Base-by-base conservation (phyloP, 2,888 invertebrate genomes). In the Diadromus collaris region DNA sequence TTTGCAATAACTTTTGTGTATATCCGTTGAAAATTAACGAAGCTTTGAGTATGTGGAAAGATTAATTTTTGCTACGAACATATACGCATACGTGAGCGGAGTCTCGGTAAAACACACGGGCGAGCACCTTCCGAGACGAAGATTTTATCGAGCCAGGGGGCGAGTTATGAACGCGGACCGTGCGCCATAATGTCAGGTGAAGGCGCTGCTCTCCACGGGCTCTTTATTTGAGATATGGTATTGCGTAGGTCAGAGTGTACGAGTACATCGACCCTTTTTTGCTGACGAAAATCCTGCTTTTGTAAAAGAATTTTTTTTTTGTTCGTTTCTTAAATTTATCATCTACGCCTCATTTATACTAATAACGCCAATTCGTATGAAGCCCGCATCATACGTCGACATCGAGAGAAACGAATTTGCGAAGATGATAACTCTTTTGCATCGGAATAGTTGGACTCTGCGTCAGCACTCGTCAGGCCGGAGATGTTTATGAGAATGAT, bases 141-240 rank as follows among this genome's bases (percentile, higher is more conserved):
- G 75, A 75, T 78, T 75, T 65, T 75, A 78, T 78, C 78, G 61
- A 64, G 74, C 60, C 60, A 54, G 65, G 58, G 56, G 69, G 51
- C 69, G 69, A 75, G 75, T 78, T 75, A 78, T 71, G 78, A 78
- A 75, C 70, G 58, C 69, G 51, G 60, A 34, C 60, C 32, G 71
- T 67, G 65, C 32, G 56, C 69, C 65, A 32, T 63, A 60, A 63
- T 61, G 54, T 51, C 67, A 46, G 48, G 65, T 54, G 60, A 67
- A 67, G 60, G 19, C 27, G 61, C 61, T 41, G 21, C 44, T 34
- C 34, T 54, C 29, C 27, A n/a, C 56, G 27, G n/a, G 56, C 29
- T 56, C 56, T 32, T 72, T 60, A 60, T 44, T 77, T 77, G 44
- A 72, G 51, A 48, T 46, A 65, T 65, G 29, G 21, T 58, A 44